Conservation (phyloP, 2,888 invertebrate species). For the Tromatobia lineatoria region DNA sequence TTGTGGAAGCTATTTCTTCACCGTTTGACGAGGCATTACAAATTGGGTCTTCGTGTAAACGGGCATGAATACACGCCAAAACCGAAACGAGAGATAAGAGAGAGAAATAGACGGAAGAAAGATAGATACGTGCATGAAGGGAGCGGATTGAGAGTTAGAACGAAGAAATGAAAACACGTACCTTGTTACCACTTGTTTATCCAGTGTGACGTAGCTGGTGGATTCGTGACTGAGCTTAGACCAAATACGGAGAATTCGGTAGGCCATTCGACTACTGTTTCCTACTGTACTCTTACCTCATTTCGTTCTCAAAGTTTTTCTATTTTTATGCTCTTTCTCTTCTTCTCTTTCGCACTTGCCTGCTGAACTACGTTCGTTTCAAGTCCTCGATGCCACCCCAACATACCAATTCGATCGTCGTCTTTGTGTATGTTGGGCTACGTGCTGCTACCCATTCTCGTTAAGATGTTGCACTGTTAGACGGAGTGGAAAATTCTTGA, state of each 20-base stretch:
- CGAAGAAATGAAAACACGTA: slow-evolving; percentile 77
- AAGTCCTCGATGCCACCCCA: slow-evolving; percentile 73
- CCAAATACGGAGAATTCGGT: slow-evolving; percentile 51
- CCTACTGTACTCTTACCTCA: slow-evolving; percentile 7
- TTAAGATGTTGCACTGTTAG: slow-evolving; percentile 59
- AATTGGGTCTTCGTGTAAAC: slow-evolving; percentile 29
- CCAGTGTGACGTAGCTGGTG: slow-evolving; percentile 74
- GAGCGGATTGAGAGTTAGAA: slow-evolving; percentile 48
- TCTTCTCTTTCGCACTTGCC: slow-evolving; percentile 8
- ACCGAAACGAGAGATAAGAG: background rate
- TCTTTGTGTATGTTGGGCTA: slow-evolving; percentile 69
- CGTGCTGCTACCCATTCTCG: slow-evolving; percentile 71
- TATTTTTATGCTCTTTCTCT: slow-evolving; percentile 24
- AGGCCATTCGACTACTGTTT: slow-evolving; percentile 55
- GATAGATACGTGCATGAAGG: slow-evolving; percentile 11
- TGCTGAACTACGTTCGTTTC: slow-evolving; percentile 63
- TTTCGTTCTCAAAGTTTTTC: slow-evolving; percentile 2
- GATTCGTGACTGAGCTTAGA: slow-evolving; percentile 74
- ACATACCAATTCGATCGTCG: slow-evolving; percentile 75
- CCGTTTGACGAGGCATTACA: slow-evolving; percentile 18
- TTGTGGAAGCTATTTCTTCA: too few relatives aligned
- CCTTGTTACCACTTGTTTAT: slow-evolving; percentile 82
- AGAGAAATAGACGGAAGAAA: background rate
- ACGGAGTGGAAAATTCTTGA: slow-evolving; percentile 55
- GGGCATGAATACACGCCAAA: slow-evolving; percentile 7